Evolutionary conservation across 1,140 invertebrate species (phyloP), one percentile per base, ranked within the genome.

Genomic region (Drosophila tani): DNA sequence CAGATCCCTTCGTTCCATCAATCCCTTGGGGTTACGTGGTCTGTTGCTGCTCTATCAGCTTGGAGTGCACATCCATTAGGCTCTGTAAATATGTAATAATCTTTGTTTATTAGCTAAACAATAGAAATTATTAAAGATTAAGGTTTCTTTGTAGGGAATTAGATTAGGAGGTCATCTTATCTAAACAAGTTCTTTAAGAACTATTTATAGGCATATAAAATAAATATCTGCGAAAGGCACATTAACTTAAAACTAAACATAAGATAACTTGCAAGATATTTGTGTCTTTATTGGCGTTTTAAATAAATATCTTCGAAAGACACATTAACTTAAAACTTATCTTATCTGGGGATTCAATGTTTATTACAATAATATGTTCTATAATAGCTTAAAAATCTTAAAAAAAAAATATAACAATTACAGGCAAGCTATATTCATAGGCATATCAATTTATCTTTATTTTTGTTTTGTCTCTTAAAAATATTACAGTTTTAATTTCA

Each of bases 51-150:
- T 91, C 90, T 59, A 91, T 91, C 45, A 91, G 55, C 50, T 91
- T 85, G 66, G 90, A 82, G 70, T 91, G 90, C 9, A 91, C 90
- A 58, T 83, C 90, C 90, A 91, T 91, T 8, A 91, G 80, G 50
- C 90, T 91, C 90, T 91, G 77, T 1, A 86, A 91, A 59, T 29
- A 67, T 27, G 2, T 3, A 40, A 43, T 1, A 32, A 32, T 9
- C 38, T 19, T 35, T 15, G 15, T 24, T n/a, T 12, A 17, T 57
- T 40, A 7, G 8, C 17, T 19, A 40, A 51, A 12, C 5, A 35
- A 19, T 19, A 15, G 2, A 19, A 19, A 35, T 17, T 17, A 17
- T 29, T 15, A 21, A 15, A 15, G 3, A 15, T 6, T 6, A 21
- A 17, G 2, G n/a, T n/a, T n/a, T n/a, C n/a, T n/a, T n/a, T 17